These are phyloP conservation scores for Drosophila kikkawai DNA, from an alignment of 1,140 invertebrate species.

Conservation along the genomic window DNA sequence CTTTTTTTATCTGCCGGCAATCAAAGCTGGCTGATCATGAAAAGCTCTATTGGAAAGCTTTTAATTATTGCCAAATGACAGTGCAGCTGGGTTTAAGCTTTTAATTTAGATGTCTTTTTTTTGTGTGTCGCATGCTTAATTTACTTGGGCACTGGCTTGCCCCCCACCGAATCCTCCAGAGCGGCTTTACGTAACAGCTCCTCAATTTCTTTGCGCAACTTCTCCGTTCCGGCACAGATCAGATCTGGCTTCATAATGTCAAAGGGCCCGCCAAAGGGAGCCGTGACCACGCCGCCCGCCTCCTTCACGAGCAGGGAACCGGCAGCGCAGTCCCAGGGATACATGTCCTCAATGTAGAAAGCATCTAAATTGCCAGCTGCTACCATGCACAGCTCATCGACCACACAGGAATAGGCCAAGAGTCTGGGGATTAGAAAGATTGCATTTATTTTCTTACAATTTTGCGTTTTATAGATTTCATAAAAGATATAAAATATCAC, in stretches of 20 bases:
- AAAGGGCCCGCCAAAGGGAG: constrained; percentile 87
- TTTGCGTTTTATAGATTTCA: background rate
- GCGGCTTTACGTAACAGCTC: constrained; percentile 73
- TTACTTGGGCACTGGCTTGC: constrained; percentile 53
- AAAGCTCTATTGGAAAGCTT: constrained; percentile 27
- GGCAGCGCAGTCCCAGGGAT: constrained; percentile 90
- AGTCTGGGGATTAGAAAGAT: constrained; percentile 39
- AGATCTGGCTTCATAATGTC: constrained; percentile 89
- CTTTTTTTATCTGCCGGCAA: constrained; percentile 22
- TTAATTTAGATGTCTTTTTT: constrained; percentile 33
- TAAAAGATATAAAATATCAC: too few species aligned
- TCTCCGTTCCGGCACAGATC: constrained; percentile 87
- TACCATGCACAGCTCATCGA: constrained; percentile 88
- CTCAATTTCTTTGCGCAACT: constrained; percentile 74
- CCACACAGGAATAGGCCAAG: constrained; percentile 75
- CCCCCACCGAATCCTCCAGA: constrained; percentile 65
- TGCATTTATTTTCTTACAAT: background rate
- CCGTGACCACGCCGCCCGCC: constrained; percentile 88
- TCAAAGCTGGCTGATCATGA: constrained; percentile 13
- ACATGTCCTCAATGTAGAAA: constrained; percentile 90
- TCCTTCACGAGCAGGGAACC: constrained; percentile 90
- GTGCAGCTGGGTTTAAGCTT: constrained; percentile 25
- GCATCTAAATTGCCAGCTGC: constrained; percentile 90
- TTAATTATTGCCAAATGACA: background rate
- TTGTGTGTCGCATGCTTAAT: constrained; percentile 35